phyloP scores from a whole-genome alignment of 1,140 invertebrate genomes.

The Papilio polytes region DNA sequence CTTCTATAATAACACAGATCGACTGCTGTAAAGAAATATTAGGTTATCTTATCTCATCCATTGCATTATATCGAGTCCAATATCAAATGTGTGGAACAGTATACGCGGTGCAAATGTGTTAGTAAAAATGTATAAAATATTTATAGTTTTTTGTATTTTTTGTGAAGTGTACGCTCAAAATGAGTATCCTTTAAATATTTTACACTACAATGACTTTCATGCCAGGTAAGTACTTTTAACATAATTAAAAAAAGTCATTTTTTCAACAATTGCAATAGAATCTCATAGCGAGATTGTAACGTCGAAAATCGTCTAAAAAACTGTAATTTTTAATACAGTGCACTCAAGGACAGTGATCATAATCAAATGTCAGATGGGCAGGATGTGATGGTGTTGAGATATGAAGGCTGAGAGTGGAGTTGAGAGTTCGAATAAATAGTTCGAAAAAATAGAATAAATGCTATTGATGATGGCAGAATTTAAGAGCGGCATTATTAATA shows the following conservation, averaged over 20 bases:
- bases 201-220: slow-evolving; percentile 90
- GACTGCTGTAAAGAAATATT: background rate
- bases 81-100: background rate
- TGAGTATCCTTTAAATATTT: slow-evolving; percentile 82
- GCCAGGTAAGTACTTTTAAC: slow-evolving; percentile 79
- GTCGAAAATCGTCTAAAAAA: too few relatives aligned
- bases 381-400: too few relatives aligned
- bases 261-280: slow-evolving; percentile 38
- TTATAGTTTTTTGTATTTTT: slow-evolving; percentile 41
- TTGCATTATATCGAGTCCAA: background rate
- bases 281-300: background rate
- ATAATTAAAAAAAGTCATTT: slow-evolving; percentile 34
- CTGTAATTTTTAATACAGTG: too few relatives aligned
- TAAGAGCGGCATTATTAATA: too few relatives aligned
- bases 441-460: too few relatives aligned
- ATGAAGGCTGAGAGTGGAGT: too few relatives aligned
- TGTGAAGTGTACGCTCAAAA: slow-evolving; percentile 42
- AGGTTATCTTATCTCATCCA: background rate
- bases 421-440: too few relatives aligned
- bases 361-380: too few relatives aligned
- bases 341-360: too few relatives aligned
- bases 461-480: too few relatives aligned
- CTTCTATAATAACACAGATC: background rate
- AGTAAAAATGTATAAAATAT: slow-evolving; percentile 28
- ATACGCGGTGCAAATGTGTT: background rate